Percentiles rank a stretch among this genome's conserved stretches.
These are phyloP conservation scores for Toxonevra muliebris DNA, from an alignment of 2,888 invertebrate species.

Conservation along the genomic window DNA sequence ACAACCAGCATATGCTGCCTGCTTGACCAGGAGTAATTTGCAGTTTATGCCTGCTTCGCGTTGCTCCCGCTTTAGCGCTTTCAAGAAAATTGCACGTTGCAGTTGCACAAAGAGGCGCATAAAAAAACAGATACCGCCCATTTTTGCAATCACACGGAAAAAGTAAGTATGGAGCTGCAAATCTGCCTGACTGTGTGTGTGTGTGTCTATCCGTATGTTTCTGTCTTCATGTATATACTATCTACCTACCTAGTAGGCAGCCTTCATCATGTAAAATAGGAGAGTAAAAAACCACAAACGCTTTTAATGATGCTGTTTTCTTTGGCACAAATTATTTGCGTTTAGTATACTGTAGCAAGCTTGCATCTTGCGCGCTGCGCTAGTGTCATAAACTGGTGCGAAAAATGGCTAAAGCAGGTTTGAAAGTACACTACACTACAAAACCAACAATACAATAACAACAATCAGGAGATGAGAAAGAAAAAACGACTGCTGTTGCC, in stretches of 20 bases:
- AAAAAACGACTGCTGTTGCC: too few species aligned
- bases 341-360: slow-evolving; percentile 47
- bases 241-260: slow-evolving; percentile 3
- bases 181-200: not conserved
- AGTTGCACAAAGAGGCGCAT: slow-evolving; percentile 30
- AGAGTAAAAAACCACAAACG: slow-evolving; percentile 55
- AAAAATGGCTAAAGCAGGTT: slow-evolving; percentile 50
- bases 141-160: slow-evolving; percentile 22
- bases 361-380: too few species aligned
- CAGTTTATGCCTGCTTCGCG: too few species aligned
- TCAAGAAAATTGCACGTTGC: too few species aligned
- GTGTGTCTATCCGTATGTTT: not conserved
- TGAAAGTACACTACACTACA: not conserved
- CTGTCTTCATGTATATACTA: slow-evolving; percentile 36
- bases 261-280: not conserved
- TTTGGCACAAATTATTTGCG: slow-evolving; percentile 60
- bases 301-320: slow-evolving; percentile 59
- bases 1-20: not conserved
- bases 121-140: slow-evolving; percentile 34
- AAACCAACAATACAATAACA: not conserved
- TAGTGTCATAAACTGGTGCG: slow-evolving; percentile 53
- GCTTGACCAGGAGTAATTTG: too few species aligned
- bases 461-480: not conserved
- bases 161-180: not conserved
- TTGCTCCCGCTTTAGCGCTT: too few species aligned